These are phyloP conservation scores for Syngnathoides biaculeatus DNA, from an alignment of 2,113 vertebrate genomes.

Conservation along the genomic window DNA sequence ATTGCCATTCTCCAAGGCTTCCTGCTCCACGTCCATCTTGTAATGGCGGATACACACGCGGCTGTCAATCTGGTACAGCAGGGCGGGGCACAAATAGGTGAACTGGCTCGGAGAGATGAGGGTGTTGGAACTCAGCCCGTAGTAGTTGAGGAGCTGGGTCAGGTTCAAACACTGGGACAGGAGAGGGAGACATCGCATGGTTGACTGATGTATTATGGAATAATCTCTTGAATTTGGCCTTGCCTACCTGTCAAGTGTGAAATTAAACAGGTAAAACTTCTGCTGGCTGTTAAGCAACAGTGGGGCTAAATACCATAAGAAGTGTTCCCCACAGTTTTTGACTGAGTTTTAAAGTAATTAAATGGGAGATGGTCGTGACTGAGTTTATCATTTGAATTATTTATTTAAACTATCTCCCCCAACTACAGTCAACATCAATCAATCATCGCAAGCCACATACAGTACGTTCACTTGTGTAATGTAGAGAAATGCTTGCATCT, in stretches of 20 bases:
- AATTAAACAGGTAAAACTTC: background rate
- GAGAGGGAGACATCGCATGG: background rate
- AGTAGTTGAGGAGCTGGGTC: constrained; percentile 84
- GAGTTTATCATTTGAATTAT: background rate
- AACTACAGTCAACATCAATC: background rate
- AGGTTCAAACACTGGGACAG: constrained; percentile 88
- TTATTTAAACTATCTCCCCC: background rate
- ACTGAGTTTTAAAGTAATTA: too few relatives aligned
- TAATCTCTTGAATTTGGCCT: background rate
- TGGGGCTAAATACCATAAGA: too few relatives aligned
- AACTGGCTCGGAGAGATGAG: constrained; percentile 86
- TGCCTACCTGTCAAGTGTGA: background rate
- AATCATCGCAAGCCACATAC: background rate
- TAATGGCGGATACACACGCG: constrained; percentile 90
- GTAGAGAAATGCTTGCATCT: too few relatives aligned
- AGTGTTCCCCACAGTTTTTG: too few relatives aligned
- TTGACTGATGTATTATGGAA: background rate
- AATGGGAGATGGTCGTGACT: background rate
- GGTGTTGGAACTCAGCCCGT: constrained; percentile 79
- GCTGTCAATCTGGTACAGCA: constrained; percentile 95
- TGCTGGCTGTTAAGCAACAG: too few relatives aligned
- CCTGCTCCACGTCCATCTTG: constrained; percentile 76
- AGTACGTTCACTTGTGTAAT: too few relatives aligned
- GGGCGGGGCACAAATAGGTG: constrained; percentile 87
- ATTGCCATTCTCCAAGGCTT: constrained; percentile 69